Evolutionary conservation across 2,888 invertebrate genomes (phyloP), one percentile per base, ranked within the genome.

Genomic region (Apotomis capreana): DNA sequence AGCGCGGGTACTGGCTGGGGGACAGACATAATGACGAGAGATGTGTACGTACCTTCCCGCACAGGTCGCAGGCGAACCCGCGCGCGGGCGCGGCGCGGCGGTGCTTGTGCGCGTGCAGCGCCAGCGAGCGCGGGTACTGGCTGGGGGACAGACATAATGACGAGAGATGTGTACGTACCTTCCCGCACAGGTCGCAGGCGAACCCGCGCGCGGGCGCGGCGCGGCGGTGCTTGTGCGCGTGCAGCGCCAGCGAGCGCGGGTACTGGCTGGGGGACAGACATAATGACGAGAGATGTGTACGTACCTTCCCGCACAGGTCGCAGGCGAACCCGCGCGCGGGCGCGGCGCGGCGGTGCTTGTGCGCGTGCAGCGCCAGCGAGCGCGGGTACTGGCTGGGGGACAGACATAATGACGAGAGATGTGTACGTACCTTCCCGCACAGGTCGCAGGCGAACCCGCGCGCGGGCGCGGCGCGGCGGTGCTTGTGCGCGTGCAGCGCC

Each of bases 131-230:
- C 79, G 94, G 93, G 84, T 95, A 95, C 2, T 10, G 94, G 94
- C 90, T 94, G 84, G 0, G 3, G 26, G 70, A 40, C 40, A 6
- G 26, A 26, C 15, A 26, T 26, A 2, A n/a, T n/a, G n/a, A 26
- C 2, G 26, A 26, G 26, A 26, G 26, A 26, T 2, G 26, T 26
- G 26, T 26, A 6, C 44, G 49, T 81, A 93, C 91, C 90, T 96
- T 96, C 49, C 94, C 95, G 80, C 96, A 96, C 61, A 95, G 91
- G 75, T 95, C 95, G 81, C 96, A 96, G 9, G 95, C 94, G 85
- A 92, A 95, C 0, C 89, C 90, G 74, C 89, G 86, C 37, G 87
- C 84, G 36, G 81, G 60, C 37, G 76, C 85, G 60, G 83, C 85
- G 79, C 93, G 90, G n/a, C 90, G 89, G 79, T 95, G 95, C 63